Conservation (phyloP, 2,113 vertebrate species). For the Brachypodius melanocephalos region DNA sequence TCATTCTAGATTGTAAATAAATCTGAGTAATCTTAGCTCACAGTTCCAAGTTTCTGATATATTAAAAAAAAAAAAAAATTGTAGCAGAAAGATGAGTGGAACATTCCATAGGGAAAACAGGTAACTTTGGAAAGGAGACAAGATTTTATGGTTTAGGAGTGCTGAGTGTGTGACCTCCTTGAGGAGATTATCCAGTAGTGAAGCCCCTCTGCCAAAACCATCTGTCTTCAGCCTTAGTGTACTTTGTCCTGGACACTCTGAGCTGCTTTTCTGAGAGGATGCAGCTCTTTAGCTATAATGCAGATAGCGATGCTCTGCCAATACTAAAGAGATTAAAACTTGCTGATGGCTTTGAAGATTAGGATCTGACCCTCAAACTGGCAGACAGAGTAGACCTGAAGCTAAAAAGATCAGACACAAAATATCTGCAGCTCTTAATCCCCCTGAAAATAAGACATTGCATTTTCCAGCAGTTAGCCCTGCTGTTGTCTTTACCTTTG, state of each 20-base stretch:
- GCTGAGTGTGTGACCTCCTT: not conserved
- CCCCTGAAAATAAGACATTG: not conserved
- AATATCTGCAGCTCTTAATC: not conserved
- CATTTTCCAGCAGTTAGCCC: not conserved
- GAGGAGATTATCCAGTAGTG: not conserved
- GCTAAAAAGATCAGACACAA: not conserved
- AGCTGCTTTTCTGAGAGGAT: not conserved
- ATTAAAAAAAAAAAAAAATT: not conserved
- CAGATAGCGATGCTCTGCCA: not conserved
- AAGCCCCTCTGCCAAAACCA: not conserved
- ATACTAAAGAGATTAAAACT: not conserved
- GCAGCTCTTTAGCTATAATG: not conserved
- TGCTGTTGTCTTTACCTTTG: not conserved
- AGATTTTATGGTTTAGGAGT: not conserved
- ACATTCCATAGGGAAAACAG: not conserved
- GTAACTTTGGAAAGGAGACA: not conserved
- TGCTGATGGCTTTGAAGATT: slow-evolving; percentile 9
- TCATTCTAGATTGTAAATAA: not conserved
- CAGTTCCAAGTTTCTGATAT: not conserved
- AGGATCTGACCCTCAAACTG: not conserved
- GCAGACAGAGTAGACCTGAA: not conserved
- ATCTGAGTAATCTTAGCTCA: not conserved
- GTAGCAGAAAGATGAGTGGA: not conserved
- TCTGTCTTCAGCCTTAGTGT: not conserved
- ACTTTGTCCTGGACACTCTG: not conserved